Evolutionary conservation across 53 echinoderm and acorn worm genomes (phyloP), one percentile per base, ranked within the genome.

Genomic region (Holothuria scabra): DNA sequence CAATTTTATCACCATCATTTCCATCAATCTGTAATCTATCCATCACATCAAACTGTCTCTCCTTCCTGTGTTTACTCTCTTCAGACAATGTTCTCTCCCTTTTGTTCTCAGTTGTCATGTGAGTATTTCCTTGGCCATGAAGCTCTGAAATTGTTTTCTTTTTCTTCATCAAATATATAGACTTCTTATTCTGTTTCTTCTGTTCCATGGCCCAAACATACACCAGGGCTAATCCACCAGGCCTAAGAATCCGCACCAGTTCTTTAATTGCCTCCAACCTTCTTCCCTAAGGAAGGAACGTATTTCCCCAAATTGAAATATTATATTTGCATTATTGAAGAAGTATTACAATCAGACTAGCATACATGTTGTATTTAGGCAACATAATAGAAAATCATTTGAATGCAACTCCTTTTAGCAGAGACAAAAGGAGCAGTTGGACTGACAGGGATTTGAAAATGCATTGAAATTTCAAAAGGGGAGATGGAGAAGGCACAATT

Each of bases 171-270:
- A 97, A 83, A 80, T 97, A 94, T 59, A 90, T 90, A 28, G 97
- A 97, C 49, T 97, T 97, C 83, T 88, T 85, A 63, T 87, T 59
- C 28, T 89, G 80, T 28, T 66, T 88, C 66, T 94, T 90, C 60
- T 97, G 94, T 57, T 97, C 94, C 85, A 94, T 91, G 22, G 97
- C 97, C 97, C 94, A 97, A 25, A 97, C 97, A 68, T 92, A 92
- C 23, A 97, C 84, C 28, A 94, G 89, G 18, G 83, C 94, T 46
- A 75, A 63, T 10, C 94, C 97, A 9, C 91, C 92, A 0, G 87
- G 85, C 61, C 76, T 69, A 28, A 97, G 66, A 41, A 97, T 81
- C 10, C 94, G 86, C 2, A 60, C 76, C 32, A 97, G 88, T 66
- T 97, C 97, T 46, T 48, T 46, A n/a, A 97, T 56, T 32, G 94